A percentile compares a stretch with the other conserved stretches of the same genome.
These are phyloP conservation scores for Ooceraea biroi DNA, from an alignment of 1,140 invertebrate genomes.

Conservation along the genomic window DNA sequence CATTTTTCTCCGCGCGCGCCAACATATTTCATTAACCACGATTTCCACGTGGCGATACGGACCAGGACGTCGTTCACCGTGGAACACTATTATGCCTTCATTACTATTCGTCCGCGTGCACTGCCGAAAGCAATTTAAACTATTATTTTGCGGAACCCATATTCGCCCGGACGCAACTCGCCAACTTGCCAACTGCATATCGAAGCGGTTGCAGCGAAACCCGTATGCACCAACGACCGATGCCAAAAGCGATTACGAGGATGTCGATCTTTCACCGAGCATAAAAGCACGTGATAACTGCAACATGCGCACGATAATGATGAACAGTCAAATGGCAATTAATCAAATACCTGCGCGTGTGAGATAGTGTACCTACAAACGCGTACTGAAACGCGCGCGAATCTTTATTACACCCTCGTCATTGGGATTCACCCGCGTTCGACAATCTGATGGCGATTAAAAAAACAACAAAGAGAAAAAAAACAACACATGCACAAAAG, in stretches of 20 bases:
- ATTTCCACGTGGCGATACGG: conserved; percentile 30
- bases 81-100: conserved; percentile 51
- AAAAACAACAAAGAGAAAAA: background rate
- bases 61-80: background rate
- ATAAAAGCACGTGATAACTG: conserved; percentile 23
- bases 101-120: conserved; percentile 38
- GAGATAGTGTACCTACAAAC: background rate
- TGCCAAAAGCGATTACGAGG: conserved; percentile 49
- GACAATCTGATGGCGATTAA: background rate
- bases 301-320: background rate
- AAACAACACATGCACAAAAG: background rate
- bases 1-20: conserved; percentile 40
- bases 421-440: background rate
- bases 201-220: background rate
- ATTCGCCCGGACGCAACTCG: conserved; percentile 5
- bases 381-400: background rate
- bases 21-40: conserved; percentile 51
- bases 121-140: conserved; percentile 61
- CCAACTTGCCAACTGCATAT: conserved; percentile 33
- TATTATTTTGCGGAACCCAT: conserved; percentile 45
- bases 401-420: too few species aligned
- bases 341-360: too few species aligned
- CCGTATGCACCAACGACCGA: conserved; percentile 28
- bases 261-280: conserved; percentile 3
- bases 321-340: too few species aligned